phyloP scores from a whole-genome alignment of 2,113 vertebrate species.

The Pogonocichla stellata region DNA sequence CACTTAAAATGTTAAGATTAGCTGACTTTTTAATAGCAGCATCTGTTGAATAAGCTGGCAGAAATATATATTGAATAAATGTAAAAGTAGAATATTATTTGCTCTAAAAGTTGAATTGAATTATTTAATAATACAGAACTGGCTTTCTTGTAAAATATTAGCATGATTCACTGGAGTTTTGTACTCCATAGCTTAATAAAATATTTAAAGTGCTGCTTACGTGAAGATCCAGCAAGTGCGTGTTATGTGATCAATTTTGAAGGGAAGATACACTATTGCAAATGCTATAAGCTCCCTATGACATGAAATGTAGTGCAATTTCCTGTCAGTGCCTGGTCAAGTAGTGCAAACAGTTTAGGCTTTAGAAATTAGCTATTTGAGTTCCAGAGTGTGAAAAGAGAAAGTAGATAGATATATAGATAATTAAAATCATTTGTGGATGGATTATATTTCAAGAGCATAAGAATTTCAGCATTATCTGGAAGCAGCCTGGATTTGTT shows the following conservation, averaged over 20 bases:
- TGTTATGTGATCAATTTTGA: constrained; percentile 25
- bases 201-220: constrained; percentile 13
- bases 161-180: not conserved
- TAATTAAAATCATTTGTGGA: constrained; percentile 18
- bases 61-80: not conserved
- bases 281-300: not conserved
- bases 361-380: not conserved
- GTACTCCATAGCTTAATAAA: not conserved
- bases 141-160: not conserved
- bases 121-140: not conserved
- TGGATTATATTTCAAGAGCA: constrained; percentile 13
- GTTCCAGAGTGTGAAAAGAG: not conserved
- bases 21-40: not conserved
- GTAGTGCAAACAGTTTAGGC: not conserved
- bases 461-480: not conserved
- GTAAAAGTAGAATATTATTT: not conserved
- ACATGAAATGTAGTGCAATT: not conserved
- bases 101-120: not conserved
- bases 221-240: not conserved
- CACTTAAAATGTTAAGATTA: not conserved
- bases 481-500: constrained; percentile 4
- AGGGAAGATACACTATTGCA: not conserved
- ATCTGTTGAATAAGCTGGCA: not conserved
- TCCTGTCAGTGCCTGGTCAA: not conserved
- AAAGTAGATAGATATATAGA: not conserved